Evolutionary conservation across 1,140 invertebrate species (phyloP), one percentile per base, ranked within the genome.

Genomic region (Zaprionus davidi): DNA sequence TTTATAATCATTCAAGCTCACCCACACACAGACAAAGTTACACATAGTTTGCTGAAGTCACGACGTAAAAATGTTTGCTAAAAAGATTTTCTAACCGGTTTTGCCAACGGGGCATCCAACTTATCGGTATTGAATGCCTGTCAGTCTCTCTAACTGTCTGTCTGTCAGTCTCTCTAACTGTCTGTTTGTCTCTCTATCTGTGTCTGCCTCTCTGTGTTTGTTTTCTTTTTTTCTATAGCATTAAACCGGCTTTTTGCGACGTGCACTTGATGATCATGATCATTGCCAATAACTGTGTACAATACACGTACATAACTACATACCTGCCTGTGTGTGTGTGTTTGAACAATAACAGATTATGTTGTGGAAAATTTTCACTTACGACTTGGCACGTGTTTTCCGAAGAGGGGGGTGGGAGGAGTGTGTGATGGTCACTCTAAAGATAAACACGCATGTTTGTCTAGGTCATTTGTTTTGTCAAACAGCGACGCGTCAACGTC

Each of bases 41-140:
- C 67, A 71, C 22, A 72, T 57, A 82, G 73, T 87, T 88, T 83
- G 79, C 78, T 74, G 80, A 71, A 83, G 77, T 88, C 83, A 83
- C 86, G 78, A 80, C 66, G 70, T 81, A 84, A 73, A 73, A 67
- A 46, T 57, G 51, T 59, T 44, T 59, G 60, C 36, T 63, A 57
- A 68, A 76, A 78, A 57, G 81, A 88, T 88, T 88, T 88, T 88
- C 85, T 88, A 88, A 88, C 84, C 84, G 84, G 84, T 88, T 88
- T 80, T 79, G 28, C 22, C 64, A 71, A 49, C 66, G 58, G 59
- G 17, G 56, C 64, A 56, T 57, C 34, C 38, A 68, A 69, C 66
- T 69, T 74, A 55, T 56, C 57, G 65, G 36, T 44, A 59, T 67
- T 67, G 55, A 46, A 46, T 46, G 41, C 1, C 41, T 17, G 7